Conservation (phyloP, 2,888 invertebrate genomes). For the Malthinus seriepunctatus region DNA sequence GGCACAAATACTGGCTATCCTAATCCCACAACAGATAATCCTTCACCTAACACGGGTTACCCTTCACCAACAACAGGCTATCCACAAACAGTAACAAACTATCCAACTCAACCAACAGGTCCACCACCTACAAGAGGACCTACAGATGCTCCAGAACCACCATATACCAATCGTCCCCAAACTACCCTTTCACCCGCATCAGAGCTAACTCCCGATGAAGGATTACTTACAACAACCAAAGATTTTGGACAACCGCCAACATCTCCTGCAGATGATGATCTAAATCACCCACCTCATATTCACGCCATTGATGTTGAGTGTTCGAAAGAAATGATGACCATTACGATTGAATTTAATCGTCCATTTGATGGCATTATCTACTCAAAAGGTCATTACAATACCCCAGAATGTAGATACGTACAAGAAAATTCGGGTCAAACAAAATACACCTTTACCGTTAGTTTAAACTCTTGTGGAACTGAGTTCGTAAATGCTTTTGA, state of each 20-base stretch:
- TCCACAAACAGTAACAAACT: slow-evolving; percentile 26
- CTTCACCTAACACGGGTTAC: slow-evolving; percentile 20
- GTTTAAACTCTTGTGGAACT: slow-evolving; percentile 75
- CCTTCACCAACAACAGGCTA: slow-evolving; percentile 18
- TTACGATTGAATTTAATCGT: slow-evolving; percentile 77
- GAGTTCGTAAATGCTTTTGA: slow-evolving; percentile 78
- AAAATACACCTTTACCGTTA: slow-evolving; percentile 75
- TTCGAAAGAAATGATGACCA: slow-evolving; percentile 82
- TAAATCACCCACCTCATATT: slow-evolving; percentile 75
- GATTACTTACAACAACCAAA: slow-evolving; percentile 1
- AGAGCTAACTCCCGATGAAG: slow-evolving; percentile 28
- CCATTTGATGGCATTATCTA: slow-evolving; percentile 79
- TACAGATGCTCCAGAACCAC: slow-evolving; percentile 2
- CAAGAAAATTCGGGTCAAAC: slow-evolving; percentile 69
- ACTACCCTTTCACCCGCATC: slow-evolving; percentile 1
- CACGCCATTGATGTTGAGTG: slow-evolving; percentile 76
- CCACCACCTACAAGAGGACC: slow-evolving; percentile 7
- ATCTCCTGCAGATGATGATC: slow-evolving; percentile 58
- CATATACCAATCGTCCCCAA: slow-evolving; percentile 1
- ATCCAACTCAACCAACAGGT: slow-evolving; percentile 21
- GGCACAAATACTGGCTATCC: slow-evolving; percentile 18
- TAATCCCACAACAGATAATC: slow-evolving; percentile 31
- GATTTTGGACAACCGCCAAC: slow-evolving; percentile 26
- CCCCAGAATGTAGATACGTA: slow-evolving; percentile 74
- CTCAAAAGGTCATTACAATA: slow-evolving; percentile 73